Conservation (phyloP, 2,797 vertebrate species). For the Artibeus lituratus region DNA sequence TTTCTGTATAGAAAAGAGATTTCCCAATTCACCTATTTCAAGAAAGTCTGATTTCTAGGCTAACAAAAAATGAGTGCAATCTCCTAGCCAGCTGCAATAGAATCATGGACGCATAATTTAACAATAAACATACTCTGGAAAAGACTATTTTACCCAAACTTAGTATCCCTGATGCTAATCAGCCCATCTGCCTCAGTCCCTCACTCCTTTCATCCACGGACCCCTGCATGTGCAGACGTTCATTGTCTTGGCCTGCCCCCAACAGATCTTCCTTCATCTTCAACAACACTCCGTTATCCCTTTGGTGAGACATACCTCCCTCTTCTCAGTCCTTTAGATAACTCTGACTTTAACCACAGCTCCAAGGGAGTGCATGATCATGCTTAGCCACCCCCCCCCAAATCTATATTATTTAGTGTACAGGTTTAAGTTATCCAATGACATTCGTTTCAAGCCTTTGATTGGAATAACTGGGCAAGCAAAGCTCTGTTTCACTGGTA, state of each 20-base stretch:
- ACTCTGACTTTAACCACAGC: background rate
- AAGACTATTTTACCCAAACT: background rate
- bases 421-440: background rate
- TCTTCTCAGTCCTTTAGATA: background rate
- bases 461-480: background rate
- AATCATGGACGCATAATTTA: background rate
- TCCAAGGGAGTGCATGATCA: background rate
- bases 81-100: background rate
- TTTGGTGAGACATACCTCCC: background rate
- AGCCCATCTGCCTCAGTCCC: too few species aligned
- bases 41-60: constrained; percentile 34
- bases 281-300: background rate
- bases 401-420: background rate
- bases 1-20: constrained; percentile 40
- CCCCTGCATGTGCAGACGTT: fast-evolving
- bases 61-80: background rate
- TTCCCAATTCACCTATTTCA: constrained; percentile 45
- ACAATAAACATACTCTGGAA: background rate
- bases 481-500: background rate
- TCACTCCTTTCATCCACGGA: background rate
- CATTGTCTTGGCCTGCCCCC: background rate
- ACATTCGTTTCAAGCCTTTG: background rate
- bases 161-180: background rate
- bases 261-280: background rate
- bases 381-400: background rate